Evolutionary conservation across 2,797 vertebrate species (phyloP).

Genomic region (Scarus forsteni): DNA sequence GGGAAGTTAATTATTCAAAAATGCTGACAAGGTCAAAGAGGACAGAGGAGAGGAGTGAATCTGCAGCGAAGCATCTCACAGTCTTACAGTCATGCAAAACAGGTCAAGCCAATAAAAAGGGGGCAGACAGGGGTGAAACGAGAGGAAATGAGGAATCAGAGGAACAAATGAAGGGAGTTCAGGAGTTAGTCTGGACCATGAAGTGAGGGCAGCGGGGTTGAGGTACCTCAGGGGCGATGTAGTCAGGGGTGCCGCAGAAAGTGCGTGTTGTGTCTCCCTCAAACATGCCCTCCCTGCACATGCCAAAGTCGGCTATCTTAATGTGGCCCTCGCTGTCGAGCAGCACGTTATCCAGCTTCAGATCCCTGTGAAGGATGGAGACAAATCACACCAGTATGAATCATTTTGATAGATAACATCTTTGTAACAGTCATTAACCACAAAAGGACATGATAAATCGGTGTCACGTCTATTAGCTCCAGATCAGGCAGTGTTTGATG

Average conservation of each 20-base stretch:
- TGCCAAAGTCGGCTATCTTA: constrained; percentile 94
- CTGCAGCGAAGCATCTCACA: constrained; percentile 31
- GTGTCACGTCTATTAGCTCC: constrained; percentile 35
- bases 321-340: constrained; percentile 93
- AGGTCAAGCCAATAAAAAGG: constrained; percentile 52
- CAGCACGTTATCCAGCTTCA: constrained; percentile 94
- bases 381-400: constrained; percentile 50
- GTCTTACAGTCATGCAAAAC: constrained; percentile 22
- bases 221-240: constrained; percentile 93
- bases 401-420: constrained; percentile 67
- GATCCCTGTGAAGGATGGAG: constrained; percentile 82
- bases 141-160: constrained; percentile 17
- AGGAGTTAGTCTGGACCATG: constrained; percentile 13
- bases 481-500: constrained; percentile 28
- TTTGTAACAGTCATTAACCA: constrained; percentile 60
- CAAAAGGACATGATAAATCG: constrained; percentile 66
- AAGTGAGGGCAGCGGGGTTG: constrained; percentile 1
- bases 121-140: constrained; percentile 26
- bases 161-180: constrained; percentile 22
- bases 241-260: constrained; percentile 94
- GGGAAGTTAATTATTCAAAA: constrained; percentile 74
- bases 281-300: constrained; percentile 93
- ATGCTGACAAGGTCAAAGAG: constrained; percentile 74
- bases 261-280: constrained; percentile 90
- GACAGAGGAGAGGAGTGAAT: constrained; percentile 49